Evolutionary conservation across 2,888 invertebrate genomes (phyloP).

Genomic region (Digitonthophagus gazella): DNA sequence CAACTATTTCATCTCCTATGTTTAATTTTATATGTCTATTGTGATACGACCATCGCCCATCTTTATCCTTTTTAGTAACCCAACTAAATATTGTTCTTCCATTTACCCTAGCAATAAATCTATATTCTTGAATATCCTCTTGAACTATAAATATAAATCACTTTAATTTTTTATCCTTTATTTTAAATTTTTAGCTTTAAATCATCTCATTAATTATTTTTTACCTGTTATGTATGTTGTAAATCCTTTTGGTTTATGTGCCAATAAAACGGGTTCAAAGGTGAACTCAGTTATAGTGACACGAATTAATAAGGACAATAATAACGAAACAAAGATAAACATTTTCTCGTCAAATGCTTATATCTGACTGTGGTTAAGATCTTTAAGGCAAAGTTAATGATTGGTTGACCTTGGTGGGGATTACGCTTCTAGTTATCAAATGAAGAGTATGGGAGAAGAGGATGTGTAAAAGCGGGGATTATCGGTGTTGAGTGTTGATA

Average conservation of each 20-base stretch:
- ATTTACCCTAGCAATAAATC: background rate
- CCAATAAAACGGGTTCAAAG: background rate
- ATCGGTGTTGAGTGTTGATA: too few species aligned
- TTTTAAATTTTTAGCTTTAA: too few species aligned
- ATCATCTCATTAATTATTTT: too few species aligned
- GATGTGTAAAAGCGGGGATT: too few species aligned
- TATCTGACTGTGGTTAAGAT: background rate
- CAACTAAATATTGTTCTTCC: background rate
- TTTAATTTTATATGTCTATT: background rate
- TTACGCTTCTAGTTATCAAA: too few species aligned
- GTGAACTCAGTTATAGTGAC: background rate
- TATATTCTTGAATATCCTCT: background rate
- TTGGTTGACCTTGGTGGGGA: too few species aligned
- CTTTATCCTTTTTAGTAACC: background rate
- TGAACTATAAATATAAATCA: background rate
- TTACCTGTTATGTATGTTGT: background rate
- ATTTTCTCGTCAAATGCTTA: background rate
- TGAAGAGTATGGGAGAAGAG: too few species aligned
- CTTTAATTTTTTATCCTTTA: background rate
- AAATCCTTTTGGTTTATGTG: background rate
- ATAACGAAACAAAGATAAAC: background rate
- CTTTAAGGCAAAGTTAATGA: too few species aligned
- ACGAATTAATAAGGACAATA: background rate
- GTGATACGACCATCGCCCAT: background rate
- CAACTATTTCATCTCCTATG: background rate